These are phyloP conservation scores for Drosophila neotestacea DNA, from an alignment of 2,888 invertebrate genomes.

Conservation along the genomic window DNA sequence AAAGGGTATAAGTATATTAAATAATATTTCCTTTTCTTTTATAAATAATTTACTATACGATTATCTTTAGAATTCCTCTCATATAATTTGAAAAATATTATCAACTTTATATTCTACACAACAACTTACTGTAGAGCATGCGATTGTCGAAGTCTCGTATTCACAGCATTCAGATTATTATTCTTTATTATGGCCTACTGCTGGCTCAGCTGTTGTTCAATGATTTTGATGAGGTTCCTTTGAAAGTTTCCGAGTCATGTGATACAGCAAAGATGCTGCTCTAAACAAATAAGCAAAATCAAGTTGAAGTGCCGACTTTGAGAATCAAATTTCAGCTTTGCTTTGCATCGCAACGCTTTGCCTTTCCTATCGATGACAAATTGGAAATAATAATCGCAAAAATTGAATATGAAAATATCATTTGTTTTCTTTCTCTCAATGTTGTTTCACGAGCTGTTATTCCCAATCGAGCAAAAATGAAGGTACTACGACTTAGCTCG, in stretches of 20 bases:
- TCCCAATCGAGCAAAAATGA: slow-evolving; percentile 1
- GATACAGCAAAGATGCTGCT: slow-evolving; percentile 41
- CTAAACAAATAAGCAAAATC: slow-evolving; percentile 53
- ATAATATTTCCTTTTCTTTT: not conserved
- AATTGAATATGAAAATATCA: slow-evolving; percentile 39
- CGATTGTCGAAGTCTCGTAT: not conserved
- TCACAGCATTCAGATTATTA: slow-evolving; percentile 18
- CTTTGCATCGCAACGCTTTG: slow-evolving; percentile 31
- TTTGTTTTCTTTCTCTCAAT: slow-evolving; percentile 13
- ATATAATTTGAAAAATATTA: not conserved
- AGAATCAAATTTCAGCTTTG: slow-evolving; percentile 44
- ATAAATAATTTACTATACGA: too few relatives aligned
- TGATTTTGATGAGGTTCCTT: slow-evolving; percentile 47
- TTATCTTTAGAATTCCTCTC: not conserved
- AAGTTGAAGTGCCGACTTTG: slow-evolving; percentile 42
- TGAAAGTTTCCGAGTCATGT: slow-evolving; percentile 41
- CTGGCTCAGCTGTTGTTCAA: slow-evolving; percentile 60
- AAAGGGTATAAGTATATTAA: not conserved
- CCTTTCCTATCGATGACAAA: slow-evolving; percentile 70
- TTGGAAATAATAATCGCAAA: slow-evolving; percentile 61
- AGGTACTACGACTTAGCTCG: slow-evolving; percentile 7
- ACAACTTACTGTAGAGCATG: slow-evolving; percentile 22
- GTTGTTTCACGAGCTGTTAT: slow-evolving; percentile 1
- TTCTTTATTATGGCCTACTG: slow-evolving; percentile 30
- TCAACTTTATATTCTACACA: not conserved